phyloP scores from a whole-genome alignment of 2,113 vertebrate genomes.

The Fulica atra region DNA sequence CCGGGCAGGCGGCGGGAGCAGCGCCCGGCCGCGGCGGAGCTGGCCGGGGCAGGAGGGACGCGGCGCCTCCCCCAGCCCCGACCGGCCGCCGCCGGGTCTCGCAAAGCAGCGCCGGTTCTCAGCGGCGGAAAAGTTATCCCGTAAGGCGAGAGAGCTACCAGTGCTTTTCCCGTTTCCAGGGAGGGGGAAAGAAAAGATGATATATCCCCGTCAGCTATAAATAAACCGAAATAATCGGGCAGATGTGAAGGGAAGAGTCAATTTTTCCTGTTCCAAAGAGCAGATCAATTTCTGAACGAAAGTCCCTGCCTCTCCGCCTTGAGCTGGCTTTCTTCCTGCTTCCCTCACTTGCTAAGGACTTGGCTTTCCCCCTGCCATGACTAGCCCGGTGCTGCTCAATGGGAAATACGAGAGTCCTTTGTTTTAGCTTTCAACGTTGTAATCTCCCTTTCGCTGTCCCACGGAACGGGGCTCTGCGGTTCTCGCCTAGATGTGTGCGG shows the following conservation, averaged over 20 bases:
- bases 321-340: background rate
- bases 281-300: constrained; percentile 25
- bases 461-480: background rate
- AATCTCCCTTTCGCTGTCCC: background rate
- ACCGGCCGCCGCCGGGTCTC: background rate
- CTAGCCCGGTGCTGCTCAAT: background rate
- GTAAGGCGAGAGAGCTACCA: background rate
- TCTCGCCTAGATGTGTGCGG: background rate
- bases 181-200: background rate
- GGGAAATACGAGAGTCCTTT: constrained; percentile 24
- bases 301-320: background rate
- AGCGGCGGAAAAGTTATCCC: background rate
- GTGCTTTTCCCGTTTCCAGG: background rate
- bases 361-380: background rate
- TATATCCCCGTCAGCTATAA: constrained; percentile 12
- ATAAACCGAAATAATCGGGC: background rate
- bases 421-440: background rate
- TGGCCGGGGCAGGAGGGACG: background rate
- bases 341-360: background rate
- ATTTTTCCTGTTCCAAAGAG: background rate
- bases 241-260: constrained; percentile 1
- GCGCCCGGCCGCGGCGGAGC: background rate
- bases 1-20: background rate
- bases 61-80: background rate
- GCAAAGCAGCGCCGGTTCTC: background rate